A percentile compares a stretch with the other conserved stretches of the same genome.
Conservation (phyloP, 2,113 vertebrate species). For the Chaenocephalus aceratus region DNA sequence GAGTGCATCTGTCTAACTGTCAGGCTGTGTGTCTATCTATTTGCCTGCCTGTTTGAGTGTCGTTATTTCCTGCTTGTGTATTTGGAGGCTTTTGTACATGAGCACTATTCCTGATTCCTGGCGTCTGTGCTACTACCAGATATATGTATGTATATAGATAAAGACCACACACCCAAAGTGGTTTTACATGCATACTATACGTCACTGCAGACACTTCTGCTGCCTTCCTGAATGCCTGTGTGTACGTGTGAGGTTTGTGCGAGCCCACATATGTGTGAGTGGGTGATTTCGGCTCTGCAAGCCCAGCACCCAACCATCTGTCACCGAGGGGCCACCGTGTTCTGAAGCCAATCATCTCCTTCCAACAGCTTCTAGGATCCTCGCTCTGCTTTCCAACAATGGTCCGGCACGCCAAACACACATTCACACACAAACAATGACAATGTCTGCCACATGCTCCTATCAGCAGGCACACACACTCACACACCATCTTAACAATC, state of each 20-base stretch:
- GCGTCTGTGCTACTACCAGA: slow-evolving; percentile 19
- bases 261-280: slow-evolving; percentile 75
- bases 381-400: slow-evolving; percentile 81
- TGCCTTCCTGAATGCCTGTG: slow-evolving; percentile 19
- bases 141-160: slow-evolving; percentile 22
- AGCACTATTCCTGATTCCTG: slow-evolving; percentile 5
- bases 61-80: slow-evolving; percentile 38
- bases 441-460: slow-evolving; percentile 73
- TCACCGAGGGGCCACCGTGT: slow-evolving; percentile 81
- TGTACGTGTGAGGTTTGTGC: slow-evolving; percentile 33
- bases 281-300: slow-evolving; percentile 73
- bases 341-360: slow-evolving; percentile 84
- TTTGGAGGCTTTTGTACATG: slow-evolving; percentile 43
- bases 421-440: slow-evolving; percentile 76
- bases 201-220: slow-evolving; percentile 45
- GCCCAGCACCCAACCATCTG: slow-evolving; percentile 86
- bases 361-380: slow-evolving; percentile 84
- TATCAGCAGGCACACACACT: slow-evolving; percentile 60
- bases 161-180: slow-evolving; percentile 1
- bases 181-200: slow-evolving; percentile 35
- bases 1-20: slow-evolving; percentile 65
- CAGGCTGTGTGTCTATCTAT: slow-evolving; percentile 56
- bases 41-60: slow-evolving; percentile 46
- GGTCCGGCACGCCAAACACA: slow-evolving; percentile 71
- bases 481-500: slow-evolving; percentile 54